phyloP scores from a whole-genome alignment of 2,888 invertebrate genomes.

The Ceratothoa steindachneri region DNA sequence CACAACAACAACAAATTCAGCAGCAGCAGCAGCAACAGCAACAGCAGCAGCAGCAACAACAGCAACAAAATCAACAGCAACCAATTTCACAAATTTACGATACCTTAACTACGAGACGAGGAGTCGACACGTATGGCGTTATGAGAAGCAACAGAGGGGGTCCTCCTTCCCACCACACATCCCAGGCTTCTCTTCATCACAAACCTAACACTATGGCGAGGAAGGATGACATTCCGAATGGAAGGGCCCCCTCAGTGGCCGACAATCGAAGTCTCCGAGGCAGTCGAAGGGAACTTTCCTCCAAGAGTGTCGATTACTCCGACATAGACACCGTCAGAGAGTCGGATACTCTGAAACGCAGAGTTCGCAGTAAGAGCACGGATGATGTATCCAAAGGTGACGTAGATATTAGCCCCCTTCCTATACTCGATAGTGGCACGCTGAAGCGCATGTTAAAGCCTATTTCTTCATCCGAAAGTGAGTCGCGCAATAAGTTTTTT shows the following conservation, averaged over 20 bases:
- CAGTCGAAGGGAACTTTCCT: conserved; percentile 50
- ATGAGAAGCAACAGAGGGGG: conserved; percentile 16
- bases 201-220: conserved; percentile 38
- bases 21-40: conserved; percentile 59
- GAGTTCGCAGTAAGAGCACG: conserved; percentile 81
- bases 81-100: conserved; percentile 23
- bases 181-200: conserved; percentile 42
- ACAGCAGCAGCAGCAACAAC: conserved; percentile 53
- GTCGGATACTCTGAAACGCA: conserved; percentile 63
- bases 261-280: conserved; percentile 41
- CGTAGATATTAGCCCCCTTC: conserved; percentile 28
- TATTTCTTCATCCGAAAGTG: conserved; percentile 59
- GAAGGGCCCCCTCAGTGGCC: conserved; percentile 31
- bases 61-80: conserved; percentile 46
- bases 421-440: conserved; percentile 69
- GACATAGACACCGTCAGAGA: conserved; percentile 61
- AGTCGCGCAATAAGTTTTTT: conserved; percentile 4
- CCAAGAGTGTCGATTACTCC: conserved; percentile 60
- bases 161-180: conserved; percentile 45
- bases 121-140: not conserved
- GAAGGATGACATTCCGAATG: conserved; percentile 35
- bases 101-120: conserved; percentile 15
- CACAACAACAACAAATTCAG: conserved; percentile 57
- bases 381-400: conserved; percentile 56
- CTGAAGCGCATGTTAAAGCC: conserved; percentile 91